Evolutionary conservation across 2,797 vertebrate genomes (phyloP).

Genomic region (Nannoperca obscura): DNA sequence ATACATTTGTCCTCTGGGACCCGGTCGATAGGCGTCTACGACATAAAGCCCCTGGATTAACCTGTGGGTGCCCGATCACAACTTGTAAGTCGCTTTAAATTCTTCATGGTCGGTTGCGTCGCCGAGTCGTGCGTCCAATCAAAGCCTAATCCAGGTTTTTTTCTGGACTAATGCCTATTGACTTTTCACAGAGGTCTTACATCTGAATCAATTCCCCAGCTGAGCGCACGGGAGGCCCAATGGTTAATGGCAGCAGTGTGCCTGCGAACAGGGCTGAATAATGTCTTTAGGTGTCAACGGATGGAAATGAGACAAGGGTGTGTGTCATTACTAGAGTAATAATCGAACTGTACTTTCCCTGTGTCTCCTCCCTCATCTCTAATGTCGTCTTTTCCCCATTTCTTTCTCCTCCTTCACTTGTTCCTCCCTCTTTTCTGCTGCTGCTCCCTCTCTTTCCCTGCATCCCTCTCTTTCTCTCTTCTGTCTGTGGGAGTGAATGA

Average conservation of each 20-base stretch:
- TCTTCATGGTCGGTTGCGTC: conserved; percentile 46
- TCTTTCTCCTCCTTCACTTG: neutral
- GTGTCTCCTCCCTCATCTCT: conserved; percentile 1
- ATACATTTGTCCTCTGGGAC: conserved; percentile 57
- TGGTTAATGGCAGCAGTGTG: conserved; percentile 53
- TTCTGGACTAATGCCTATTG: conserved; percentile 68
- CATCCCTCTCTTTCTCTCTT: conserved; percentile 18
- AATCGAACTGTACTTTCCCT: conserved; percentile 2
- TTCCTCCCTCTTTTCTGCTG: neutral
- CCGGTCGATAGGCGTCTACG: conserved; percentile 37
- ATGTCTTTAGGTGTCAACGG: conserved; percentile 53
- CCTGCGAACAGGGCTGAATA: conserved; percentile 4
- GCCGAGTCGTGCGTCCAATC: conserved; percentile 46
- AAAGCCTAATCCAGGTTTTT: conserved; percentile 66
- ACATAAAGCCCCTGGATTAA: conserved; percentile 57
- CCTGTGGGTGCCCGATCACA: conserved; percentile 31
- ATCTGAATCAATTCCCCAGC: conserved; percentile 66
- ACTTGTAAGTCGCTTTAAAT: conserved; percentile 53
- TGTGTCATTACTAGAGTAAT: conserved; percentile 41
- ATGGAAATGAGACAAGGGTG: conserved; percentile 43
- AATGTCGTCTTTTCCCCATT: neutral
- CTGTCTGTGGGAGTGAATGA: conserved; percentile 62
- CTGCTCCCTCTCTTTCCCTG: neutral
- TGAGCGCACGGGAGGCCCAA: conserved; percentile 43
- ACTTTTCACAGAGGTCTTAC: conserved; percentile 70